Base-by-base conservation (phyloP, 2,888 invertebrate genomes). In the Dynastes tityus region DNA sequence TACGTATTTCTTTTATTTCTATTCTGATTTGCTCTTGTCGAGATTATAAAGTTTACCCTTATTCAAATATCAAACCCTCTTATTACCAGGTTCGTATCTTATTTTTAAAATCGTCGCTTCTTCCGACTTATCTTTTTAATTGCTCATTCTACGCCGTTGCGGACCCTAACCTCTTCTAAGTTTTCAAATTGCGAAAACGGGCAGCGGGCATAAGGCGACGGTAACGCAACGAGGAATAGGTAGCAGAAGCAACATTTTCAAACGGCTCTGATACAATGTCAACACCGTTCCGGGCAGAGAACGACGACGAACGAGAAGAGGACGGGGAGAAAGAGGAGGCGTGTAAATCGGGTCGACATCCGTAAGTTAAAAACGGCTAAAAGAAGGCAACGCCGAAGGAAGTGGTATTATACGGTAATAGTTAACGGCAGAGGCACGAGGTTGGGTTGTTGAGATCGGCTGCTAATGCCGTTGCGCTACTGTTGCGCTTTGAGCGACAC, bases 111-210 rank as follows among this genome's bases (percentile, higher is more conserved):
- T 86, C 85, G 85, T 85, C 85, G 84, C 68, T 83, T 82, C 81
- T 82, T 83, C 82, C 82, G 82, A 85, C 85, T 86, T 86, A 87
- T 85, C 87, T 87, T 86, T 88, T 88, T 88, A 88, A 88, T 87
- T 87, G 86, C 81, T 82, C 83, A 79, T 83, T 83, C 81, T 81
- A 58, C 29, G 71, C 61, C 68, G 73, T 71, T 71, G 49, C 76
- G 49, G 51, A 58, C 67, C 70, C 68, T 68, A 51, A 8, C 51
- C 68, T 32, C 16, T 45, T 2, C 45, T 27, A 27, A 65, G 53
- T 45, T 68, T 75, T 32, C 22, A 16, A 29, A 65, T 76, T 37
- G 64, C 67, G 29, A 76, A 51, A 55, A 32, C 64, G 40, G 55
- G 27, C 53, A 65, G 1, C 51, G 22, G 40, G 40, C 73, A 45